Base-by-base conservation (phyloP, 2,888 invertebrate species). In the Gastrophysa polygoni region DNA sequence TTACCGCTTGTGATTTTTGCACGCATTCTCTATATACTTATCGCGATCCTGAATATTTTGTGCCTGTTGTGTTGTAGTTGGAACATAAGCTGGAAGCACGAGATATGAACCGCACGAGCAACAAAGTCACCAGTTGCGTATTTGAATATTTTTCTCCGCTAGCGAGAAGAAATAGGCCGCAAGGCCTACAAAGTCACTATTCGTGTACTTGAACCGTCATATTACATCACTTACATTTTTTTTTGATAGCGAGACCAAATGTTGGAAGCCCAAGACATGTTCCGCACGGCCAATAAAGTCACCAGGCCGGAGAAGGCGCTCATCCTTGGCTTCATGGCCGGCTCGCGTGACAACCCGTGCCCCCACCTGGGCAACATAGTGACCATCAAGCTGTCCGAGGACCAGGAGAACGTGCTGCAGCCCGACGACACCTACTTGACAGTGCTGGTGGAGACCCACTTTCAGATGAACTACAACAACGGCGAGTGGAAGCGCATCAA, bases 401-500 rank as follows among this genome's bases (percentile, higher is more conserved):
- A 92, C 78, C 90, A 88, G 74, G 97, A 98, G 81, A 91, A 91
- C 72, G 91, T 96, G 0, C 85, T 89, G 10, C 95, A 95, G 77
- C 85, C 91, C 0, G 95, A 96, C 80, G 93, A 94, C 68, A 89
- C 91, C 0, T 89, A 90, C 74, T 82, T 88, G 18, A 88, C 89
- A 0, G 91, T 93, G 82, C 83, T 93, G 55, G 93, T 93, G 0
- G 98, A 98, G 81, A 96, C 95, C 68, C 96, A 95, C 82, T 98
- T 98, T 88, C 96, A 98, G 81, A 95, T 98, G 94, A 98, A 98
- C 83, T 98, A 98, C 83, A 93, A 93, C 78, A 96, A 95, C 57
- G 98, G 98, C 24, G 96, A 98, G 79, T 98, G 97, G 97, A 96
- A 96, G 78, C 85, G 91, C 73, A 91, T 97, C 73, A 95, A 96